phyloP scores from a whole-genome alignment of 2,797 vertebrate genomes.

The Hemibagrus guttatus region DNA sequence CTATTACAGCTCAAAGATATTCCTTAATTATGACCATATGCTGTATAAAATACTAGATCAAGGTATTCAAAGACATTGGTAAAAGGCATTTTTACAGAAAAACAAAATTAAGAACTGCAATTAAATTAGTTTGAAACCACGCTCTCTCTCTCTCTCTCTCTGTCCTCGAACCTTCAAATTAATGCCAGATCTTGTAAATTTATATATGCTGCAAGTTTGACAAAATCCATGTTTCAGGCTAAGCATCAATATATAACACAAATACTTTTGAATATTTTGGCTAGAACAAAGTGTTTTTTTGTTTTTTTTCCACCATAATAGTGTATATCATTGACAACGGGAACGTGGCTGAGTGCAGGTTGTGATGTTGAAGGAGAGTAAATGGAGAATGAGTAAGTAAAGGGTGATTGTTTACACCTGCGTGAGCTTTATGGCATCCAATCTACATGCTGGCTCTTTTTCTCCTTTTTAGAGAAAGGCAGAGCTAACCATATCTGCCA shows the following conservation, averaged over 20 bases:
- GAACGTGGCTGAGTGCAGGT: neutral
- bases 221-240: neutral
- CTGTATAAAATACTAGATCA: neutral
- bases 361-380: neutral
- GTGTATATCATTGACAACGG: neutral
- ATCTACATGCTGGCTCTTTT: neutral
- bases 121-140: too few relatives aligned
- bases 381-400: neutral
- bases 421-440: neutral
- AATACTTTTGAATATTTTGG: neutral
- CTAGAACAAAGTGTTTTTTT: neutral
- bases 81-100: too few relatives aligned
- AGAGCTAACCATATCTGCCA: neutral
- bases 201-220: too few relatives aligned
- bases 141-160: too few relatives aligned
- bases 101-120: too few relatives aligned
- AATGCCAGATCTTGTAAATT: too few relatives aligned
- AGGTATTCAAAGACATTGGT: neutral
- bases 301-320: neutral
- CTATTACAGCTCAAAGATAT: neutral
- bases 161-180: too few relatives aligned
- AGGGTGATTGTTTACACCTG: neutral
- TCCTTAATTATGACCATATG: neutral
- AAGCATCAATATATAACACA: neutral
- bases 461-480: neutral